Evolutionary conservation across 2,888 invertebrate genomes (phyloP).

Genomic region (Drosophila picticornis): DNA sequence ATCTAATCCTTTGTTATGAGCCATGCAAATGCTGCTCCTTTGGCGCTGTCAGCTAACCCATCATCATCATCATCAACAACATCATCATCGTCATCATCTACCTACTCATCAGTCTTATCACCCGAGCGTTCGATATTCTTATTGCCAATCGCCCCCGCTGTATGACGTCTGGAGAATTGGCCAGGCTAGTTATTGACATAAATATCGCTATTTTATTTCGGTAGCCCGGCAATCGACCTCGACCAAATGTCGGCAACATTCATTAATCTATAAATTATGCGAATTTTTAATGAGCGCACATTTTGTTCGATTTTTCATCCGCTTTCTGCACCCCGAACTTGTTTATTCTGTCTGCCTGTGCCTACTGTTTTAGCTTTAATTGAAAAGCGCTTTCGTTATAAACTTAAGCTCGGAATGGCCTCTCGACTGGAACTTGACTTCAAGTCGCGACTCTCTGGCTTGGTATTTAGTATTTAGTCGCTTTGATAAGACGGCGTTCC

Average conservation of each 20-base stretch:
- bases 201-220: constrained; percentile 78
- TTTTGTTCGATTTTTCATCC: constrained; percentile 78
- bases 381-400: constrained; percentile 79
- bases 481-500: constrained; percentile 76
- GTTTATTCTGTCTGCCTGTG: constrained; percentile 42
- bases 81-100: constrained; percentile 54
- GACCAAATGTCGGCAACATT: constrained; percentile 67
- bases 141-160: constrained; percentile 44
- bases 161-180: constrained; percentile 23
- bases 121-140: constrained; percentile 9
- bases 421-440: constrained; percentile 46
- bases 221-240: constrained; percentile 71
- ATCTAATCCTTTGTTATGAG: constrained; percentile 62
- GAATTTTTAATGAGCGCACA: constrained; percentile 82
- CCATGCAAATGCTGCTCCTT: constrained; percentile 57
- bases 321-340: constrained; percentile 51
- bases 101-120: neutral
- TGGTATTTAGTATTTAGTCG: constrained; percentile 53
- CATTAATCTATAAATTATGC: constrained; percentile 82
- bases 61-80: constrained; percentile 43
- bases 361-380: constrained; percentile 73
- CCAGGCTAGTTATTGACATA: constrained; percentile 48
- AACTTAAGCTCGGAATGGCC: constrained; percentile 69
- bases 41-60: constrained; percentile 44
- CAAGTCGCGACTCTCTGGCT: constrained; percentile 16